Base-by-base conservation (phyloP, 2,797 vertebrate genomes). In the Numenius phaeopus region DNA sequence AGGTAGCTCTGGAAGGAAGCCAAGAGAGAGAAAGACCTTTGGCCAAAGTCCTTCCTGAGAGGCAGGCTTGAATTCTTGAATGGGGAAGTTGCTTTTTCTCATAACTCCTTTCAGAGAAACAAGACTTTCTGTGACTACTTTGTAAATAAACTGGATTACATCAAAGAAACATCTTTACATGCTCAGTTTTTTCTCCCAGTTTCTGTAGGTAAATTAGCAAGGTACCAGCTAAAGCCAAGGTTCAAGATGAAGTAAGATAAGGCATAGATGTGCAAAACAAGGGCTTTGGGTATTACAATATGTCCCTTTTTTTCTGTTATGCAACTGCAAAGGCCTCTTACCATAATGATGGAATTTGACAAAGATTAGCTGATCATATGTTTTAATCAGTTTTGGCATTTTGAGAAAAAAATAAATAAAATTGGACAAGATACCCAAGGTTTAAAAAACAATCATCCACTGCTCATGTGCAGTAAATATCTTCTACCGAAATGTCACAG, bases 331-430 rank as follows among this genome's bases (percentile, higher is more conserved):
- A 82, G 32, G 14, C n/a, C 7, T 61, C 30, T 83, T 90, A 76
- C 32, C 9, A 18, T 39, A 66, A 78, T 39, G 73, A 44, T 50
- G n/a, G 57, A 92, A 89, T 89, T 94, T 89, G 55, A 89, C 58
- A 80, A 92, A 91, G 58, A 90, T 90, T 64, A 87, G 15, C 39
- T 39, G 29, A 75, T 94, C 24, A 7, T 70, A 69, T 32, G 20
- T 69, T 96, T 95, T 94, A 90, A 83, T 88, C 24, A 49, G 62
- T 84, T 94, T 90, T 76, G 49, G 22, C 54, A 69, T 93, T 94
- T 91, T 85, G 58, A 70, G n/a, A 8, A 11, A 39, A 71, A 57
- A 84, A 40, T 14, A 54, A 71, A 79, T 30, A 42, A 52, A 80
- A 76, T 58, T 52, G 92, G 49, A n/a, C 10, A 69, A 90, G 67